phyloP scores from a whole-genome alignment of 1,140 invertebrate species.

The Cryptotermes secundus region DNA sequence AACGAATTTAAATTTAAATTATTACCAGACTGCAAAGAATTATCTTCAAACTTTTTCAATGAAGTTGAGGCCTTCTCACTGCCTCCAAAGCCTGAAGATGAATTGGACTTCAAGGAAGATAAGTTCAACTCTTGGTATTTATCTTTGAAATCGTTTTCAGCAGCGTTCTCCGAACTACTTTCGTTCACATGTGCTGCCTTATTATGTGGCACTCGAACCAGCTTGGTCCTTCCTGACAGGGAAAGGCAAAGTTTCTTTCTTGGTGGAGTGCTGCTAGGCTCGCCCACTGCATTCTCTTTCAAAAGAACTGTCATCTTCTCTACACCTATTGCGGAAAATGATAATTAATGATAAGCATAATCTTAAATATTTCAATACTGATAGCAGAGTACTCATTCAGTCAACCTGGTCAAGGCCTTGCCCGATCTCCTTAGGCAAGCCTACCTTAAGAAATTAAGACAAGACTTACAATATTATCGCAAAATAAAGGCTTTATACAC shows the following conservation, averaged over 20 bases:
- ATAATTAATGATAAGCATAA: not conserved
- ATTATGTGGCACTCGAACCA: not conserved
- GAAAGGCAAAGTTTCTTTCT: slow-evolving; percentile 52
- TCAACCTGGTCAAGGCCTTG: not conserved
- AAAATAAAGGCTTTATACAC: slow-evolving; percentile 37
- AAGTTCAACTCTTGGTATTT: not conserved
- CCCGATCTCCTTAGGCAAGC: not conserved
- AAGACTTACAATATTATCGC: not conserved
- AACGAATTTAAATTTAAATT: not conserved
- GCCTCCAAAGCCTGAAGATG: not conserved
- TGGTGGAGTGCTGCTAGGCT: slow-evolving; percentile 47
- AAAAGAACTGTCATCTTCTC: slow-evolving; percentile 56
- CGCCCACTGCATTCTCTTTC: slow-evolving; percentile 52
- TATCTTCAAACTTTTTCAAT: not conserved
- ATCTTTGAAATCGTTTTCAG: slow-evolving; percentile 8
- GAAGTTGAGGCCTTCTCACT: not conserved
- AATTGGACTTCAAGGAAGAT: not conserved
- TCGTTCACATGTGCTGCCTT: not conserved
- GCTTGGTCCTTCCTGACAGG: slow-evolving; percentile 44
- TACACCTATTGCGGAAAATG: slow-evolving; percentile 43
- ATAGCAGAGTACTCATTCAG: not conserved
- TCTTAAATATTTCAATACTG: not conserved
- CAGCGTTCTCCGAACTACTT: not conserved
- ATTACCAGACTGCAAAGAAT: not conserved
- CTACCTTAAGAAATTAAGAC: not conserved